These are phyloP conservation scores for Drosophila rufa DNA, from an alignment of 1,140 invertebrate genomes.

Conservation along the genomic window DNA sequence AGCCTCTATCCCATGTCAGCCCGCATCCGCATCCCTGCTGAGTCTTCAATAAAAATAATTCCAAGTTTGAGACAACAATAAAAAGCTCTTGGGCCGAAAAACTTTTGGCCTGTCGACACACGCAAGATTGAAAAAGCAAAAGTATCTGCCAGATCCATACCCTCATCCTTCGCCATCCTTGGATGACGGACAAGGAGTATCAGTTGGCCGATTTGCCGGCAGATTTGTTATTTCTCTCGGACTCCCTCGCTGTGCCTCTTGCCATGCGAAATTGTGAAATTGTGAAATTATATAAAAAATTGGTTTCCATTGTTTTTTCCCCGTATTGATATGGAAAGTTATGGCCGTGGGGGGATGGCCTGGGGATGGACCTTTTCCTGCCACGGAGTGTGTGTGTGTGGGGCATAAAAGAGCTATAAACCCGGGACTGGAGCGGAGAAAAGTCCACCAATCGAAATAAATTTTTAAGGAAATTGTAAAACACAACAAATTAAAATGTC, in stretches of 20 bases:
- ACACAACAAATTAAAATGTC: conserved; percentile 72
- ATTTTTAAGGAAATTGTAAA: conserved; percentile 52
- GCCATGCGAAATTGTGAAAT: conserved; percentile 27
- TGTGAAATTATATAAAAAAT: conserved; percentile 70
- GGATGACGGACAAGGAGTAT: conserved; percentile 14
- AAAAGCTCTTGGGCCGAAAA: conserved; percentile 51
- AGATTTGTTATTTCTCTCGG: conserved; percentile 12
- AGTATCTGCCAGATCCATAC: not conserved
- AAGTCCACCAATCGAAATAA: conserved; percentile 31
- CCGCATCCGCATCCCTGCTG: conserved; percentile 16
- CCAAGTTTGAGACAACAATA: conserved; percentile 76
- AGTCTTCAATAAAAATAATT: conserved; percentile 75
- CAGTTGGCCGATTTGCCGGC: conserved; percentile 13
- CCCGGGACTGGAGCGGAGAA: not conserved
- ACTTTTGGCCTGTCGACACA: conserved; percentile 28
- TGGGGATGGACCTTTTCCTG: conserved; percentile 21
- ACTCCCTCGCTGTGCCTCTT: conserved; percentile 14
- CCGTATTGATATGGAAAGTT: conserved; percentile 47
- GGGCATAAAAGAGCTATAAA: conserved; percentile 36
- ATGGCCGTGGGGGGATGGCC: conserved; percentile 8
- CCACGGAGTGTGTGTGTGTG: not conserved
- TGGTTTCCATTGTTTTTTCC: conserved; percentile 66
- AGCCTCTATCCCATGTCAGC: not conserved
- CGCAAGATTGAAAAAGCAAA: conserved; percentile 35
- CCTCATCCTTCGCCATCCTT: not conserved